Evolutionary conservation across 37 sponge, comb jelly and placozoan genomes (phyloP).

Genomic region (Beroe forskalii): DNA sequence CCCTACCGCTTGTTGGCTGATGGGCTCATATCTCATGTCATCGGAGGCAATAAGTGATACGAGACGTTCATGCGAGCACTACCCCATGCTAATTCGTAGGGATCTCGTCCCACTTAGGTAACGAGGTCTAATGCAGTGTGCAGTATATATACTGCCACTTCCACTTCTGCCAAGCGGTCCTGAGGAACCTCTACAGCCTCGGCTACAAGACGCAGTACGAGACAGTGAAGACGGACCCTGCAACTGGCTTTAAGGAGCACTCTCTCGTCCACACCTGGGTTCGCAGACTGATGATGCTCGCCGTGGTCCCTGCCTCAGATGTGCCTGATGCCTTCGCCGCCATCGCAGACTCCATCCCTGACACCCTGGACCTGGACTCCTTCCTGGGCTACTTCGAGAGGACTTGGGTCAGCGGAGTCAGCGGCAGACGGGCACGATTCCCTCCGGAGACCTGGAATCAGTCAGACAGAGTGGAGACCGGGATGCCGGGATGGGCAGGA

Average conservation of each 20-base stretch:
- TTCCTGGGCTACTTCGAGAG: too few species aligned
- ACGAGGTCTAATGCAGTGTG: too few species aligned
- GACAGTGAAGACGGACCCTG: too few species aligned
- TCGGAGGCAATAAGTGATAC: not conserved
- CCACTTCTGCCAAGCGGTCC: too few species aligned
- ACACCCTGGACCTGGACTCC: not conserved
- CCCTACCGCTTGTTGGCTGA: not conserved
- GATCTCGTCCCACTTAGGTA: too few species aligned
- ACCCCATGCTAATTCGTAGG: not conserved
- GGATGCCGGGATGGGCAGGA: slow-evolving; percentile 30
- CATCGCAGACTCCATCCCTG: not conserved
- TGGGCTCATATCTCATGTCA: too few species aligned
- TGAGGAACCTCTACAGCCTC: too few species aligned
- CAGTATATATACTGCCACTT: too few species aligned
- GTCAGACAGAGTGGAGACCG: not conserved
- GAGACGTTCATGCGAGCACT: not conserved
- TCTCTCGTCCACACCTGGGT: not conserved
- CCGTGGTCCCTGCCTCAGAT: not conserved
- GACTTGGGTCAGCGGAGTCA: too few species aligned
- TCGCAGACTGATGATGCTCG: not conserved
- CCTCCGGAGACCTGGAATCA: slow-evolving; percentile 9
- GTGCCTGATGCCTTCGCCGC: not conserved
- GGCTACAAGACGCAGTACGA: too few species aligned
- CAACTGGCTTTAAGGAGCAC: too few species aligned
- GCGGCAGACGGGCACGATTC: not conserved